Percentiles rank a stretch among this genome's conserved stretches.
phyloP scores from a whole-genome alignment of 2,888 invertebrate species.

The Aspidiotus destructor region DNA sequence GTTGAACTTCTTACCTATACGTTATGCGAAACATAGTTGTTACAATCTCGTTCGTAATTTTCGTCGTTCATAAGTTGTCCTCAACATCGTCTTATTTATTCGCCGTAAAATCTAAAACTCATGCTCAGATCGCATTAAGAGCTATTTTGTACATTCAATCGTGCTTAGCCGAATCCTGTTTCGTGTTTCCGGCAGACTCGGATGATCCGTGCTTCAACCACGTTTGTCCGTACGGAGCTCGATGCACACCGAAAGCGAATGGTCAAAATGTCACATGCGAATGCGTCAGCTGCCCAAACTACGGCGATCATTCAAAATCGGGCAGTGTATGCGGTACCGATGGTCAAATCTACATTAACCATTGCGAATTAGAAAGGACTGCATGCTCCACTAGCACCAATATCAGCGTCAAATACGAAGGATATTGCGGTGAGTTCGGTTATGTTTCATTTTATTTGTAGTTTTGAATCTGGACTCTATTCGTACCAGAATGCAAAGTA shows the following conservation, averaged over 20 bases:
- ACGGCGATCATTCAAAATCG: constrained; percentile 72
- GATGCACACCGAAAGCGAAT: constrained; percentile 55
- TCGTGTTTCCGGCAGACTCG: constrained; percentile 48
- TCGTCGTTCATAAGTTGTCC: too few relatives aligned
- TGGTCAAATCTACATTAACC: constrained; percentile 71
- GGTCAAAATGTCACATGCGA: constrained; percentile 65
- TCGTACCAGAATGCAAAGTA: not conserved
- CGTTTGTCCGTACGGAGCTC: constrained; percentile 58
- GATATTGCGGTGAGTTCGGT: constrained; percentile 73
- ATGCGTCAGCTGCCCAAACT: constrained; percentile 68
- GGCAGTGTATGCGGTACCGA: constrained; percentile 70
- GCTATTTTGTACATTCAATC: constrained; percentile 34
- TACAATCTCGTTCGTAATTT: too few relatives aligned
- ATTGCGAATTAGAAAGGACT: constrained; percentile 70
- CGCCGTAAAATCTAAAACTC: constrained; percentile 18
- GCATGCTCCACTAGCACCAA: constrained; percentile 66
- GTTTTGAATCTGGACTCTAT: too few relatives aligned
- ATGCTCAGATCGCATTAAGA: constrained; percentile 28
- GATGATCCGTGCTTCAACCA: constrained; percentile 62
- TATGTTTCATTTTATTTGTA: not conserved
- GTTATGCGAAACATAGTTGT: constrained; percentile 26
- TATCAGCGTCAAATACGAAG: constrained; percentile 70
- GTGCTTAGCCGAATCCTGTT: constrained; percentile 41
- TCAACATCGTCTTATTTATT: constrained; percentile 15
- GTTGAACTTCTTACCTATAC: too few relatives aligned